These are phyloP conservation scores for Petaurus breviceps DNA, from an alignment of 2,113 vertebrate genomes.

Conservation along the genomic window DNA sequence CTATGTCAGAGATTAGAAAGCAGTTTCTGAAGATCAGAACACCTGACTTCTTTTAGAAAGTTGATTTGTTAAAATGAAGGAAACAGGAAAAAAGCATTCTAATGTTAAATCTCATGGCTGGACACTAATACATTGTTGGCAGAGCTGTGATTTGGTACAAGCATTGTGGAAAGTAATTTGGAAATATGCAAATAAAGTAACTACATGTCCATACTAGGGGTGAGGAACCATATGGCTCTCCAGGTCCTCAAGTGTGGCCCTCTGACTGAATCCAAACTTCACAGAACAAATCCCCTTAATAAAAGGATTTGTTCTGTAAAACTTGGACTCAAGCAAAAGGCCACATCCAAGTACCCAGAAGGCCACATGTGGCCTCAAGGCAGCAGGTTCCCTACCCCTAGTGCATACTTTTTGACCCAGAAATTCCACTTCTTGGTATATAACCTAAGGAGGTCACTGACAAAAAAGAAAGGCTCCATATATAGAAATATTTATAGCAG, in stretches of 20 bases:
- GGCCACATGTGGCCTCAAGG: no score
- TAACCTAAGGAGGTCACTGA: not conserved
- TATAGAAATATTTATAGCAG: not conserved
- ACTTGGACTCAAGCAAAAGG: no score
- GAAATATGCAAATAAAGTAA: not conserved
- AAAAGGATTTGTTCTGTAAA: no score
- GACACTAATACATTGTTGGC: not conserved
- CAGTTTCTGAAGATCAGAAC: not conserved
- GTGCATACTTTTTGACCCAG: no score
- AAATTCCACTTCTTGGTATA: no score
- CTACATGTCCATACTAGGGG: not conserved
- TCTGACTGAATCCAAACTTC: no score
- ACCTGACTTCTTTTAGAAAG: not conserved
- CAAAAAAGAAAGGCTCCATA: not conserved
- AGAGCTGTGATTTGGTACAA: not conserved
- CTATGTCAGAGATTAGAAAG: not conserved
- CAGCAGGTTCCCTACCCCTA: no score
- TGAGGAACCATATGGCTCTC: no score
- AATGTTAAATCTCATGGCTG: not conserved
- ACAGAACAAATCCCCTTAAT: no score
- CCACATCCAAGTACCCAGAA: no score
- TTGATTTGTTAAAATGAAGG: not conserved
- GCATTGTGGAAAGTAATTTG: not conserved
- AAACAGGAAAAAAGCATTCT: not conserved
- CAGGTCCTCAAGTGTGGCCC: no score